Percentiles rank a stretch among this genome's conserved stretches.
Conservation (phyloP, 1,140 invertebrate species). For the Drosophila willistoni region DNA sequence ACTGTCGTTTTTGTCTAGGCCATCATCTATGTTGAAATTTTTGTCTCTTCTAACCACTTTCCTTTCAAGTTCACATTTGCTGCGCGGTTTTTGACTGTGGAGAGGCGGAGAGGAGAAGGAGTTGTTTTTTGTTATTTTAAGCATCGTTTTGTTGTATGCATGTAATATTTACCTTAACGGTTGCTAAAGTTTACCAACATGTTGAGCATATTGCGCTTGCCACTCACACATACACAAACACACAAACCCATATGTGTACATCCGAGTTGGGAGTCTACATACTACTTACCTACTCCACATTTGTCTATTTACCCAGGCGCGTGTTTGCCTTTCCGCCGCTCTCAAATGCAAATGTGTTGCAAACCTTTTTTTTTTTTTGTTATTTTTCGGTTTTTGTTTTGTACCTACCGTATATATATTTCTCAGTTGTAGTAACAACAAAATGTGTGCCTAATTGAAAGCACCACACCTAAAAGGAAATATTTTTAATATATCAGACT, state of each 20-base stretch:
- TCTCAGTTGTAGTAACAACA: slow-evolving; percentile 12
- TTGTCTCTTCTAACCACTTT: not conserved
- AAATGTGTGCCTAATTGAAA: slow-evolving; percentile 24
- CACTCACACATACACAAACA: slow-evolving; percentile 47
- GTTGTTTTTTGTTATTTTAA: slow-evolving; percentile 51
- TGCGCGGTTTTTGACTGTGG: not conserved
- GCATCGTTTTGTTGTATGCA: slow-evolving; percentile 51
- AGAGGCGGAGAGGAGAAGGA: not conserved
- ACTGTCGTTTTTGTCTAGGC: not conserved
- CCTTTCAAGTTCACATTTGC: not conserved
- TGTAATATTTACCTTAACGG: slow-evolving; percentile 62
- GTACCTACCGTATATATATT: not conserved
- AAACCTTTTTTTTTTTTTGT: slow-evolving; percentile 25
- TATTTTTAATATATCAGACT: not conserved
- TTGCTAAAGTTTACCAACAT: slow-evolving; percentile 68
- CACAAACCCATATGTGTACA: slow-evolving; percentile 33
- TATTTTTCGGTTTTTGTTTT: not conserved
- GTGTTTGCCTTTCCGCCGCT: slow-evolving; percentile 43
- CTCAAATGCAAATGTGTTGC: slow-evolving; percentile 36
- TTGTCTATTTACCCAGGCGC: slow-evolving; percentile 47
- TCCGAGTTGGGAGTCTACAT: not conserved
- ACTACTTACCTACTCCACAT: slow-evolving; percentile 22
- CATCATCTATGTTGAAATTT: not conserved
- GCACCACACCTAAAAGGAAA: not conserved
- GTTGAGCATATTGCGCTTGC: slow-evolving; percentile 67